Conservation (phyloP, 2,113 vertebrate genomes). For the Isichthys henryi region DNA sequence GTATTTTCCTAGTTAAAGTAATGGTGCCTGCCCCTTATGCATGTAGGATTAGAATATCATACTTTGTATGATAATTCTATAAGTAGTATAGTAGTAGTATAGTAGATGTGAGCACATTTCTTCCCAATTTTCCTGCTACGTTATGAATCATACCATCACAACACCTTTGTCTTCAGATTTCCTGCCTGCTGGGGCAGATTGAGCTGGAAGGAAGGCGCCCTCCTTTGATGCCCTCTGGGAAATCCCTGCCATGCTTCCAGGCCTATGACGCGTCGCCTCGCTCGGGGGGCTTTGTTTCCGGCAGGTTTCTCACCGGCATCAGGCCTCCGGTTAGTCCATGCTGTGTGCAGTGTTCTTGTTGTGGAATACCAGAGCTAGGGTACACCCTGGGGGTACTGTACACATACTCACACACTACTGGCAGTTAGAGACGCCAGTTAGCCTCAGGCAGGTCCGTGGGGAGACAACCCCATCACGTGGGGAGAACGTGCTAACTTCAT, state of each 20-base stretch:
- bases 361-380: neutral
- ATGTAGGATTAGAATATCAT: neutral
- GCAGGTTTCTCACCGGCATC: constrained; percentile 93
- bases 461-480: neutral
- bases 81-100: neutral
- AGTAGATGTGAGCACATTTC: neutral
- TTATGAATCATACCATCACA: neutral
- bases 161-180: constrained; percentile 68
- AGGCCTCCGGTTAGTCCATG: constrained; percentile 72
- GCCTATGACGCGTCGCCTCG: constrained; percentile 80
- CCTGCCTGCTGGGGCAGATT: constrained; percentile 91
- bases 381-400: neutral
- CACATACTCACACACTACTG: neutral
- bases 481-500: neutral
- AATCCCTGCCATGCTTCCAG: constrained; percentile 89
- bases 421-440: neutral
- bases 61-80: neutral
- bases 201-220: constrained; percentile 91
- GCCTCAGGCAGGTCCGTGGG: neutral
- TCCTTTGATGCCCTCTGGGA: constrained; percentile 93
- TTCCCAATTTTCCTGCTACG: neutral
- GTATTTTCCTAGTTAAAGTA: constrained; percentile 40
- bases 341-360: neutral
- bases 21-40: neutral
- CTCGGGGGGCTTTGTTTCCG: constrained; percentile 88